These are phyloP conservation scores for Thunnus albacares DNA, from an alignment of 2,797 vertebrate species.

Conservation along the genomic window DNA sequence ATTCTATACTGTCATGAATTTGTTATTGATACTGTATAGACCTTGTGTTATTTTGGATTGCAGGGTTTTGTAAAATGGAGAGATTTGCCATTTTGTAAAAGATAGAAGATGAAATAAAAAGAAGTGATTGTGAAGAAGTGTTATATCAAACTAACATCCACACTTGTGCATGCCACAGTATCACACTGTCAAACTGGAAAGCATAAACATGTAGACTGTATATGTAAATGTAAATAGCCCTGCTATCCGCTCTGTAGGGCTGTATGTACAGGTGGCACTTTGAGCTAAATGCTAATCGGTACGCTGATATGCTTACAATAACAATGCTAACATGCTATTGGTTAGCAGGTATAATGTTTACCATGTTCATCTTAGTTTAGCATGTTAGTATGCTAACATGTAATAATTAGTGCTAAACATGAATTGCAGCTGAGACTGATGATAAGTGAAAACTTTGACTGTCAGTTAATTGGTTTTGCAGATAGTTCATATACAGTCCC, in stretches of 20 bases:
- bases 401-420: no score
- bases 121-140: not conserved
- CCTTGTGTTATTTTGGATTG: not conserved
- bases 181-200: not conserved
- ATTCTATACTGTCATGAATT: not conserved
- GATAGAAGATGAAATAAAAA: not conserved
- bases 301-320: no score
- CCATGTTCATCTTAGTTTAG: no score
- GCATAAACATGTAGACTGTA: not conserved
- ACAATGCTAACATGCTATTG: not conserved
- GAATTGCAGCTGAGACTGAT: no score
- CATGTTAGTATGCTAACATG: no score
- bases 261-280: no score
- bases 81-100: not conserved
- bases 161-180: not conserved
- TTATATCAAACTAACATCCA: not conserved
- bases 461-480: no score
- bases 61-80: not conserved
- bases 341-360: not conserved
- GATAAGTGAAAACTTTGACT: no score
- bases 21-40: not conserved
- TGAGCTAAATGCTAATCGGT: no score
- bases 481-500: no score
- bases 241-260: no score
- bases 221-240: no score